Base-by-base conservation (phyloP, 2,113 vertebrate genomes). In the Epinephelus lanceolatus region DNA sequence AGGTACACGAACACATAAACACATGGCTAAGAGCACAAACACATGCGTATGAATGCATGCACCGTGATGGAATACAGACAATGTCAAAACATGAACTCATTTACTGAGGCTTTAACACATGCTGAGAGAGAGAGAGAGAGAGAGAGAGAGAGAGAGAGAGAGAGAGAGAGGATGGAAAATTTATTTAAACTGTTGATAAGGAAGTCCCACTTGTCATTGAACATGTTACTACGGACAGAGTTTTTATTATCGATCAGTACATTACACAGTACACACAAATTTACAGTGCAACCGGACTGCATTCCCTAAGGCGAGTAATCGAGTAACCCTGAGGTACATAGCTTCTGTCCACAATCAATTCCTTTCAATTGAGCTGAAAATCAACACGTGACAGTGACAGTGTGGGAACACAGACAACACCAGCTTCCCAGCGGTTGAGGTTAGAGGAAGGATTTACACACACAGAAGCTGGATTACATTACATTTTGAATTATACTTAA, bases 301-400 rank as follows among this genome's bases (percentile, higher is more conserved):
- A 42, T 80, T 65, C 83, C 78, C 79, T 52, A 18, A 70, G 74
- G 82, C 77, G 71, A 60, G 68, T 70, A 87, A 90, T 92, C 14
- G 83, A 91, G 74, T 78, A 86, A 81, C 85, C 79, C 73, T 23
- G 77, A 80, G 80, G 88, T 90, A 75, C 23, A 59, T 40, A 75
- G 81, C 67, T 86, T 85, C 69, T 83, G 81, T 78, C 67, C 83
- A 56, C 66, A 78, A 87, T 92, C 86, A 82, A 89, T 93, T 91
- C 17, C 6, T 71, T 83, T 88, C 66, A 89, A 80, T 57, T 83
- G 86, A 89, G 85, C 80, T 88, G 81, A 85, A 90, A 91, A 94
- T 92, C 81, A 93, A 89, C 91, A 92, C 61, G 69, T 61, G 59
- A 78, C 83, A 75, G 57, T 49, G 78, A 71, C 83, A 82, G 66